Evolutionary conservation across 2,888 invertebrate genomes (phyloP).

Genomic region (Metallyticus violacea): DNA sequence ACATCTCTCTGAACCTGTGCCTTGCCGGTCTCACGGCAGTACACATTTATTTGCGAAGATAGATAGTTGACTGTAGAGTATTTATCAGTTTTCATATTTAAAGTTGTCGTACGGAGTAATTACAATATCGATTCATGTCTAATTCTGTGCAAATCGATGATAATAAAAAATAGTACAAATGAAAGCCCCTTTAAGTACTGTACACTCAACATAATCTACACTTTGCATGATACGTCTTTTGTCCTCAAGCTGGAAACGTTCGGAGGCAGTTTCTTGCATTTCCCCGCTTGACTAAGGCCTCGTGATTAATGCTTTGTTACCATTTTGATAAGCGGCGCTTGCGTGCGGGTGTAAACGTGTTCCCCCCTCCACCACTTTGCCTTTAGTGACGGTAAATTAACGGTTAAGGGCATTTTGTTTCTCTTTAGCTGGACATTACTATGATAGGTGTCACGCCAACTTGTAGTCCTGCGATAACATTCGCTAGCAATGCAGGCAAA

Average conservation of each 20-base stretch:
- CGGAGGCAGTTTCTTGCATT: background rate
- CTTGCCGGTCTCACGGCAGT: no score
- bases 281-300: background rate
- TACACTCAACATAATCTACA: background rate
- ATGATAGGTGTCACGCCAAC: conserved; percentile 15
- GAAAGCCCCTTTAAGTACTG: no score
- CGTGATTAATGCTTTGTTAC: background rate
- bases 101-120: no score
- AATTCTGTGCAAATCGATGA: no score
- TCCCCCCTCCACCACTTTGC: background rate
- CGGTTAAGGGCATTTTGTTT: conserved; percentile 25
- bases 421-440: conserved; percentile 16
- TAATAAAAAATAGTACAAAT: no score
- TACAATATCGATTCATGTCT: no score
- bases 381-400: conserved; percentile 19
- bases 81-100: no score
- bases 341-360: background rate
- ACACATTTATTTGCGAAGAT: no score
- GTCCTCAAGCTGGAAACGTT: background rate
- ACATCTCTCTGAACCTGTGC: no score
- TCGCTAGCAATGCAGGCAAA: no score
- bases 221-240: background rate
- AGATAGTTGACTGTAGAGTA: no score
- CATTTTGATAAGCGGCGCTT: background rate
- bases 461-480: background rate